A percentile compares a stretch with the other conserved stretches of the same genome.
Evolutionary conservation across 2,113 vertebrate species (phyloP).

Genomic region (Brevimyrus niger): DNA sequence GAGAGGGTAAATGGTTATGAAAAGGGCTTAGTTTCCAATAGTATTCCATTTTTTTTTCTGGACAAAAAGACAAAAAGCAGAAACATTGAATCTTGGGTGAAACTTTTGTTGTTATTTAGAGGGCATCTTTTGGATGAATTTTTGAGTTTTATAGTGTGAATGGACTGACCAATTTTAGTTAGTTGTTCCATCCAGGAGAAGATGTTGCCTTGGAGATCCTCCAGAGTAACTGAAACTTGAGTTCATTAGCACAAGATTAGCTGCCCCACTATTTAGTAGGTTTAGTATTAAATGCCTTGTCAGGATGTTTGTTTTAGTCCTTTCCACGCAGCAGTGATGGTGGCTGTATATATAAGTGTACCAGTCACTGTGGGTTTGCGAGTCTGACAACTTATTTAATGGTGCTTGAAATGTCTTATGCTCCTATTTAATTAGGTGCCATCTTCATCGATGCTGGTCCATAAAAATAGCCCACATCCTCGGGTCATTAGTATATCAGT

Average conservation of each 20-base stretch:
- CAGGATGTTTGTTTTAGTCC: neutral
- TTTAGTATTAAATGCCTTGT: neutral
- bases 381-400: neutral
- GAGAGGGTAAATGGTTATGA: neutral
- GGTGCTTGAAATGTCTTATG: neutral
- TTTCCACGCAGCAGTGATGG: neutral
- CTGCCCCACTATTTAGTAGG: neutral
- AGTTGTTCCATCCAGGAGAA: neutral
- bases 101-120: neutral
- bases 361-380: neutral
- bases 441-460: neutral
- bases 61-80: neutral
- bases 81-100: neutral
- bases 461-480: neutral
- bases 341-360: neutral
- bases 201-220: neutral
- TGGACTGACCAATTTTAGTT: neutral
- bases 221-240: neutral
- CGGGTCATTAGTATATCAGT: neutral
- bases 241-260: neutral
- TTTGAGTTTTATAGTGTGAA: neutral
- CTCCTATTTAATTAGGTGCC: neutral
- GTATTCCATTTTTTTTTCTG: neutral
- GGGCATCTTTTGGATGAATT: neutral
- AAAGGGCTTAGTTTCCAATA: neutral